These are phyloP conservation scores for Hyalella azteca DNA, from an alignment of 2,888 invertebrate genomes.

Conservation along the genomic window DNA sequence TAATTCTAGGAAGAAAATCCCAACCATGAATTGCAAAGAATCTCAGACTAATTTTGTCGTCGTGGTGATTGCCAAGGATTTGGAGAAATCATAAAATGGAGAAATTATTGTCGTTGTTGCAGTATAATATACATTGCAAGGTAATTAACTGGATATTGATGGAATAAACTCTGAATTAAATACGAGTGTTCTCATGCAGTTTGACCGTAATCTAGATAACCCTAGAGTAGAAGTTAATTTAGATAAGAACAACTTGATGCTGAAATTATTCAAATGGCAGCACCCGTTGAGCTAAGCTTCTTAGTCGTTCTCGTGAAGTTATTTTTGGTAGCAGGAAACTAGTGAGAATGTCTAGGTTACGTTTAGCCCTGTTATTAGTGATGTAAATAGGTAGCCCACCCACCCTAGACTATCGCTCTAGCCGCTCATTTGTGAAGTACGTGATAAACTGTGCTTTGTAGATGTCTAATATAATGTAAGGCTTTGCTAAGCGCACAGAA, in stretches of 20 bases:
- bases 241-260: neutral
- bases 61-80: too few species aligned
- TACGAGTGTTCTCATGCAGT: neutral
- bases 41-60: too few species aligned
- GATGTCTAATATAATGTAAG: constrained; percentile 17
- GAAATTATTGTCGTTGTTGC: too few species aligned
- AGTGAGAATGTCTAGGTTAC: constrained; percentile 16
- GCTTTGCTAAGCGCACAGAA: neutral
- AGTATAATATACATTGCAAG: neutral
- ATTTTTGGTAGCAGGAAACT: constrained; percentile 6
- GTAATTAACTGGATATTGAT: neutral
- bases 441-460: constrained; percentile 36
- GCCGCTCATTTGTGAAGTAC: constrained; percentile 34
- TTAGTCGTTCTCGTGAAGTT: constrained; percentile 7
- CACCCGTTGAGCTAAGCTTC: neutral
- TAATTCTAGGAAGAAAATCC: too few species aligned
- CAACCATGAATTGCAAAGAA: too few species aligned
- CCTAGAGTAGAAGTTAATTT: neutral
- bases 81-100: too few species aligned
- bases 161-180: neutral
- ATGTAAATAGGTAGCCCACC: constrained; percentile 1
- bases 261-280: neutral
- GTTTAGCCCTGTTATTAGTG: neutral
- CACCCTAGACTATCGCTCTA: constrained; percentile 14
- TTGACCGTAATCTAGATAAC: neutral